Evolutionary conservation across 2,113 vertebrate species (phyloP), one percentile per base, ranked within the genome.

Genomic region (Poecilia latipinna): DNA sequence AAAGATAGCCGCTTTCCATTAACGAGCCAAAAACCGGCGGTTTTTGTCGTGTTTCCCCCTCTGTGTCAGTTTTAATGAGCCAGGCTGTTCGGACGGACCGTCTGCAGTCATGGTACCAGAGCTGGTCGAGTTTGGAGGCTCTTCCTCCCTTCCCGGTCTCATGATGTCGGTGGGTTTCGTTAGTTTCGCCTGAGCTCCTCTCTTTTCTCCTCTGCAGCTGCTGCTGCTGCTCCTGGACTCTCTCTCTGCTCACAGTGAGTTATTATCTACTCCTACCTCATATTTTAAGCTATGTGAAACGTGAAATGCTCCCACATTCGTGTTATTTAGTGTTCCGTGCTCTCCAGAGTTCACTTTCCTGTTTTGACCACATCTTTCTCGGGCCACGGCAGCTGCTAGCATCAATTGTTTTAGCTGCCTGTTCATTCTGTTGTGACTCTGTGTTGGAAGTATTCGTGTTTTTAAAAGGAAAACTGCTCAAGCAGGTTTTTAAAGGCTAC

Each of bases 101-200:
- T 22, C 22, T 15, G 78, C 75, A 61, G 86, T 70, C 83, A 89
- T 88, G 88, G 61, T 76, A 75, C 37, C 61, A 22, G 60, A 44
- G 31, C 44, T 29, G 57, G 68, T 31, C 72, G 75, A 33, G 61
- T 57, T 37, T 37, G 83, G 80, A 79, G 86, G 74, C 69, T 74
- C 69, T 74, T 84, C 64, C 80, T 87, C 86, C 80, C 80, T 72
- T 66, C 39, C 39, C 75, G 17, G 79, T 71, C 67, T 42, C 71
- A 74, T 57, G 76, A 66, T 74, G 77, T 87, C 79, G 66, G 63
- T 24, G 71, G 65, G 82, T 80, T 69, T 77, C 65, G 73, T 78
- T 87, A 81, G 86, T 87, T 57, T 31, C 70, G 75, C 65, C 82
- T 82, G 86, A 87, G 78, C 80, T 65, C 42, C 24, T 69, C 64